A percentile compares a stretch with the other conserved stretches of the same genome.
These are phyloP conservation scores for Eretmochelys imbricata DNA, from an alignment of 2,113 vertebrate species.

Conservation along the genomic window DNA sequence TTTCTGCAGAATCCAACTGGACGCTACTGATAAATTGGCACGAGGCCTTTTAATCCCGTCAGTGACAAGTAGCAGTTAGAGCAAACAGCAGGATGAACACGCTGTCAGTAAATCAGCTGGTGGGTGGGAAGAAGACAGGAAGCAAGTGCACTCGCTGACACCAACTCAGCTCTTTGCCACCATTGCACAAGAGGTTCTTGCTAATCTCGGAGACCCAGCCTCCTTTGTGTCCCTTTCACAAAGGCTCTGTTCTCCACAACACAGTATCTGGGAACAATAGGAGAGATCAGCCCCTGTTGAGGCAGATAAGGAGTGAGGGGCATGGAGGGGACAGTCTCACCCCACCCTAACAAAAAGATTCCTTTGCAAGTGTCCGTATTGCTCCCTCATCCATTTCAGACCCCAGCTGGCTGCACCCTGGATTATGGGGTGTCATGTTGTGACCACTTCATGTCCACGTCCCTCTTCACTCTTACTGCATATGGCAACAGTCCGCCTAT, in stretches of 20 bases:
- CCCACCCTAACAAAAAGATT: too few relatives aligned
- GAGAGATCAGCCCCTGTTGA: not conserved
- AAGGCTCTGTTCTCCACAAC: not conserved
- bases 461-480: too few relatives aligned
- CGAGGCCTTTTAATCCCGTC: not conserved
- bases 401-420: too few relatives aligned
- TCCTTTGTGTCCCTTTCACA: not conserved
- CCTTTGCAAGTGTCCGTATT: too few relatives aligned
- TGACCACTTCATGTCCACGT: too few relatives aligned
- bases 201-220: not conserved
- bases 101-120: not conserved
- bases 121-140: not conserved
- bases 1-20: not conserved
- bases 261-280: not conserved
- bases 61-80: not conserved
- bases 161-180: not conserved
- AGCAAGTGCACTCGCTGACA: not conserved
- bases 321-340: not conserved
- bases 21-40: not conserved
- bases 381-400: too few relatives aligned
- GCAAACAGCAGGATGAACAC: too few relatives aligned
- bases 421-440: too few relatives aligned
- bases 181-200: not conserved
- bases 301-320: not conserved
- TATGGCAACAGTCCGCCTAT: not conserved